A percentile compares a stretch with the other conserved stretches of the same genome.
These are phyloP conservation scores for Lethenteron reissneri DNA, from an alignment of 2,113 vertebrate species.

Conservation along the genomic window DNA sequence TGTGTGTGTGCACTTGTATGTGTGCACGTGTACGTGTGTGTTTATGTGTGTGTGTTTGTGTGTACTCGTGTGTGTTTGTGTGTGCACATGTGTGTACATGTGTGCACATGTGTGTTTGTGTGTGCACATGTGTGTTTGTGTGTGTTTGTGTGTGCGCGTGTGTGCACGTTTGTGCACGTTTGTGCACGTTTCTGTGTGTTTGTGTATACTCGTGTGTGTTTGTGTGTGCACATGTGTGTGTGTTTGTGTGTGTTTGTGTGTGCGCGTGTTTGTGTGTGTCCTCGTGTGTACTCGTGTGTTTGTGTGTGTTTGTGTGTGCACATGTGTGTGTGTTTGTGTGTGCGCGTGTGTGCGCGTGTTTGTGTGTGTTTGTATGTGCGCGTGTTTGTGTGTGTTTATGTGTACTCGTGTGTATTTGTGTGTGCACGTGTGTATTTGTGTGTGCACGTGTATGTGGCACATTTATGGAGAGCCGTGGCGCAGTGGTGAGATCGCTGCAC, in stretches of 20 bases:
- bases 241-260: not conserved
- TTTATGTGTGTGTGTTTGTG: not conserved
- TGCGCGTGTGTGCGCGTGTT: not conserved
- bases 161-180: not conserved
- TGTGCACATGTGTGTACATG: not conserved
- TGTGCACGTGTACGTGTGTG: not conserved
- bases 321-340: not conserved
- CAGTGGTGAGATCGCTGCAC: too few species aligned
- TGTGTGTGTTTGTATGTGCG: not conserved
- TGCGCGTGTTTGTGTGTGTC: not conserved
- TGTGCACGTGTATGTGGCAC: not conserved
- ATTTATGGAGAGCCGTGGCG: slow-evolving; percentile 7
- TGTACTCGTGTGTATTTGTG: not conserved
- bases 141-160: not conserved
- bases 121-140: not conserved
- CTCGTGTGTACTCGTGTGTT: not conserved
- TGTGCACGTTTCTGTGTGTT: not conserved
- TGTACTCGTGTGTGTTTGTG: not conserved
- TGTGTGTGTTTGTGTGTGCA: not conserved
- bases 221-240: not conserved
- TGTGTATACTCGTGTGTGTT: not conserved
- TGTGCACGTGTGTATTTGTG: not conserved
- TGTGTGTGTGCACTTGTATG: not conserved
- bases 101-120: not conserved
- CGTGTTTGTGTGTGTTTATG: not conserved